phyloP scores from a whole-genome alignment of 2,888 invertebrate species.

The Trachelus stipa region DNA sequence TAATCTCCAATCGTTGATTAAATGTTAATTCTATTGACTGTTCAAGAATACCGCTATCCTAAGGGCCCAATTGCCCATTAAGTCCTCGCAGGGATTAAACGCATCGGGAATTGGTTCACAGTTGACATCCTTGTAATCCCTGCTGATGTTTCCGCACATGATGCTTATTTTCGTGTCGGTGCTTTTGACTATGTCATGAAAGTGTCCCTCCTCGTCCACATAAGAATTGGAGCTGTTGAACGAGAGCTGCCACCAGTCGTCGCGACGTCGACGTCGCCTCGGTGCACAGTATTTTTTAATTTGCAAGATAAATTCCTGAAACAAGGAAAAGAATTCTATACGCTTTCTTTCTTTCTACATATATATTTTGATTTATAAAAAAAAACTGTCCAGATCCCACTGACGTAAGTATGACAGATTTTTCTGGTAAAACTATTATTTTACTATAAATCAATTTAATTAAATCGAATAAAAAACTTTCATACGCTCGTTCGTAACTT shows the following conservation, averaged over 20 bases:
- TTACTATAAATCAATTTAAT: too few species aligned
- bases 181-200: not conserved
- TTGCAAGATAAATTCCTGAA: conserved; percentile 12
- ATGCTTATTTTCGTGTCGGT: not conserved
- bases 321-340: not conserved
- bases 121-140: conserved; percentile 55
- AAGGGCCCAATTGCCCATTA: conserved; percentile 72
- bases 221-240: not conserved
- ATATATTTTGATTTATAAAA: not conserved
- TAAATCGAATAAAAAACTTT: not conserved
- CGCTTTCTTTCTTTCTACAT: not conserved
- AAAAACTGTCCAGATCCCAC: not conserved
- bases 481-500: not conserved
- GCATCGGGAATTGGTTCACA: conserved; percentile 73
- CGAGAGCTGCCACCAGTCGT: conserved; percentile 1
- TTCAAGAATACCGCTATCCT: conserved; percentile 63
- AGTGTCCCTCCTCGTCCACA: not conserved
- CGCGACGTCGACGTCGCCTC: conserved; percentile 3
- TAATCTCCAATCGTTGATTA: not conserved
- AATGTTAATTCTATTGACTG: not conserved
- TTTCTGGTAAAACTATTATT: not conserved
- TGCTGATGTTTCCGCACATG: not conserved
- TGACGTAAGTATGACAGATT: accelerated
- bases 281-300: conserved; percentile 2
- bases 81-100: conserved; percentile 76